Percentiles rank a stretch among this genome's conserved stretches.
phyloP scores from a whole-genome alignment of 1,140 invertebrate genomes.

The Theocolax elegans region DNA sequence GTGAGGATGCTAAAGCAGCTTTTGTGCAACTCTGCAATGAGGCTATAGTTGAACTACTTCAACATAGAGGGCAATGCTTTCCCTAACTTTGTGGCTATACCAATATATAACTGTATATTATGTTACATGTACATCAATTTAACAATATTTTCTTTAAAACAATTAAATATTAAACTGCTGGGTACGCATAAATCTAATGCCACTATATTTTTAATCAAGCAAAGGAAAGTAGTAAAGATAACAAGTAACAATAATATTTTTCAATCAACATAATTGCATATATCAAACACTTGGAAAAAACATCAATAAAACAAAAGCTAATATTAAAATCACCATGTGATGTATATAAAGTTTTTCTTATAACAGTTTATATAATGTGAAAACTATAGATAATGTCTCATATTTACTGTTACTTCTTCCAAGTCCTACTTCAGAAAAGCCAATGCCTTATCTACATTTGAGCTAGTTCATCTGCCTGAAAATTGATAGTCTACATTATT shows the following conservation, averaged over 20 bases:
- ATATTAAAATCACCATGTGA: background rate
- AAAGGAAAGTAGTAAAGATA: background rate
- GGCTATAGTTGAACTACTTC: slow-evolving; percentile 34
- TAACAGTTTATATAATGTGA: background rate
- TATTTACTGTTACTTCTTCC: background rate
- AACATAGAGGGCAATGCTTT: slow-evolving; percentile 42
- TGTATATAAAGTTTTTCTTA: background rate
- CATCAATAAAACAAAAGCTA: too few relatives aligned
- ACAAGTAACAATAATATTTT: background rate
- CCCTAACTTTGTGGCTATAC: background rate
- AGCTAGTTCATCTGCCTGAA: slow-evolving; percentile 1
- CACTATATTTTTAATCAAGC: background rate
- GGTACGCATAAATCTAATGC: background rate
- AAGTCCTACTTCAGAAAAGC: background rate
- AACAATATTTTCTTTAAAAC: slow-evolving; percentile 15
- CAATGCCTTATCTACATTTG: background rate
- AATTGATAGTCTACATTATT: slow-evolving; percentile 19
- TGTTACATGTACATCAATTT: slow-evolving; percentile 18
- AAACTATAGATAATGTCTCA: too few relatives aligned
- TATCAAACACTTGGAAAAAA: too few relatives aligned
- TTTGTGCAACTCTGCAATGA: slow-evolving; percentile 28
- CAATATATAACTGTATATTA: slow-evolving; percentile 33
- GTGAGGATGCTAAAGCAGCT: slow-evolving; percentile 20
- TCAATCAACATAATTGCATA: too few relatives aligned
- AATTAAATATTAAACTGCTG: background rate